These are phyloP conservation scores for Periphyllus acericola DNA, from an alignment of 2,888 invertebrate species.

Conservation along the genomic window DNA sequence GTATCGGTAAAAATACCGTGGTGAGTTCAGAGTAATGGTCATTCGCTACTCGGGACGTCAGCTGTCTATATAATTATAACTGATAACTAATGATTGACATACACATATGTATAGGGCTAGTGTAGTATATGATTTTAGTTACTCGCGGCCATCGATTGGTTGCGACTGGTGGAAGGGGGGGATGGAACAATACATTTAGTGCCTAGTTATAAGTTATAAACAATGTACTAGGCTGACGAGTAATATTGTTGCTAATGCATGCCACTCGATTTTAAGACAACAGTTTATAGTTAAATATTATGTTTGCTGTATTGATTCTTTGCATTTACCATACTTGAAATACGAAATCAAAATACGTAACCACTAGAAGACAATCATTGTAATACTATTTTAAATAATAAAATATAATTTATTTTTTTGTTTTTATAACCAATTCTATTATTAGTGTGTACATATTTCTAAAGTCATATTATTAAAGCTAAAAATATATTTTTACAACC, in stretches of 20 bases:
- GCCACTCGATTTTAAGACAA: background rate
- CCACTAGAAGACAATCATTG: background rate
- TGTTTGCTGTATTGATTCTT: background rate
- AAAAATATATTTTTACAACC: constrained; percentile 20
- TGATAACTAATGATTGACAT: background rate
- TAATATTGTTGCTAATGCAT: background rate
- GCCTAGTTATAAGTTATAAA: too few species aligned
- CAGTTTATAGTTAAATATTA: background rate
- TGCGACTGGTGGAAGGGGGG: too few species aligned
- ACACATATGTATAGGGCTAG: background rate
- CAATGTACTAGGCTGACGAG: background rate
- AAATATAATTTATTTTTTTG: background rate
- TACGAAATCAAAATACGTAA: constrained; percentile 35
- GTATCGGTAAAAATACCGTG: background rate
- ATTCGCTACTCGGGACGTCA: background rate
- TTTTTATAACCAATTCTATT: background rate
- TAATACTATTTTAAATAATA: background rate
- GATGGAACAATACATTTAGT: too few species aligned
- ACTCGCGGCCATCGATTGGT: too few species aligned
- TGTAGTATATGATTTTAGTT: background rate
- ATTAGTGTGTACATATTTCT: background rate
- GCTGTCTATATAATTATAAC: background rate
- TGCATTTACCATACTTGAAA: constrained; percentile 30
- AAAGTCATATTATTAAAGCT: background rate
- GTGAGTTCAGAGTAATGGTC: background rate